These are phyloP conservation scores for Aptenodytes forsteri DNA, from an alignment of 2,113 vertebrate species.

Conservation along the genomic window DNA sequence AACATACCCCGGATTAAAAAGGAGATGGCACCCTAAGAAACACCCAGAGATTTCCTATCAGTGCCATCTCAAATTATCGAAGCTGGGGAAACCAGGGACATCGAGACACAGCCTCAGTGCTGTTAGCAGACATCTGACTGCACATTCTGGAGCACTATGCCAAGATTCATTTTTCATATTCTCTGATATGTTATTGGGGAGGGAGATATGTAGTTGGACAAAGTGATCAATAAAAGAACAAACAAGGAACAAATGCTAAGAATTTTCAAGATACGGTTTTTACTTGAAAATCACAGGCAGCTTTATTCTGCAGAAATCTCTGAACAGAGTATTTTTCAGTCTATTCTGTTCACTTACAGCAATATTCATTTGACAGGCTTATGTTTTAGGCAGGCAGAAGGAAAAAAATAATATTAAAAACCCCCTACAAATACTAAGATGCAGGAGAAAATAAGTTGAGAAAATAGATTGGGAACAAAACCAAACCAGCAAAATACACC, in stretches of 20 bases:
- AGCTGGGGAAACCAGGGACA: background rate
- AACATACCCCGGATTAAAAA: background rate
- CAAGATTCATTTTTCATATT: constrained; percentile 23
- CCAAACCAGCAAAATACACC: background rate
- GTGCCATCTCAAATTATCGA: background rate
- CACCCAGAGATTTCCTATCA: background rate
- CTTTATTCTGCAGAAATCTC: background rate
- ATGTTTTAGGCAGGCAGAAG: background rate
- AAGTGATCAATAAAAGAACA: constrained; percentile 32
- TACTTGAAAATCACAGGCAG: background rate
- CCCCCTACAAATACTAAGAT: background rate
- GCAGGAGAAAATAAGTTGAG: background rate
- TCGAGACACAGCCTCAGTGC: accelerated
- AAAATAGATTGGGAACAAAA: background rate
- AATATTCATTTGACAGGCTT: background rate
- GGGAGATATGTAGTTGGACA: background rate
- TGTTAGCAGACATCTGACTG: background rate
- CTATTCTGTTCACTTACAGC: background rate
- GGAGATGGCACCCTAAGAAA: background rate
- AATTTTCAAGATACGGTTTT: constrained; percentile 21
- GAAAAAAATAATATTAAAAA: background rate
- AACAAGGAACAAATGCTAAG: background rate
- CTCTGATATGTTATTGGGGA: background rate
- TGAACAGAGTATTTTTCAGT: background rate
- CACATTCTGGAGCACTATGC: background rate